Conservation (phyloP, 35 echinoderm and acorn worm species). For the Ophiothrix spiculata region DNA sequence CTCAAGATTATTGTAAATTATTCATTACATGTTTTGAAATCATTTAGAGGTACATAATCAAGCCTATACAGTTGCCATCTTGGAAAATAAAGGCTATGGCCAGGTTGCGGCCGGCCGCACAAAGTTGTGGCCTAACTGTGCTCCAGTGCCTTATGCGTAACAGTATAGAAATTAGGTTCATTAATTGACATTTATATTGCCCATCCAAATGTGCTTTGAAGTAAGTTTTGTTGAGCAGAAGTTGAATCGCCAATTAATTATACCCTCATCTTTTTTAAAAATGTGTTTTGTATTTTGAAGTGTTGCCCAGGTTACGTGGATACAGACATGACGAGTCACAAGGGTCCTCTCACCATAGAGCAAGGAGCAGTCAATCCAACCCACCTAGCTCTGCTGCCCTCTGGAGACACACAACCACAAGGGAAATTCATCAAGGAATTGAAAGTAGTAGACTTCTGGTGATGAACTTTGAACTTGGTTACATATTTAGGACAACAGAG, state of each 20-base stretch:
- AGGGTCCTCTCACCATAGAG: conserved; percentile 47
- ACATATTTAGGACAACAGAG: too few species aligned
- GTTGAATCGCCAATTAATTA: too few species aligned
- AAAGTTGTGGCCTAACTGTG: neutral
- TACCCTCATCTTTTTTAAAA: neutral
- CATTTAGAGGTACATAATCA: too few species aligned
- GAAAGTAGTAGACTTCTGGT: conserved; percentile 21
- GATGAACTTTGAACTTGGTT: too few species aligned
- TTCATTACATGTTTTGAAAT: too few species aligned
- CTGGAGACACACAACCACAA: conserved; percentile 11
- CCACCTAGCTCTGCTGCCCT: conserved; percentile 50
- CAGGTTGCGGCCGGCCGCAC: too few species aligned
- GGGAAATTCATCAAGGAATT: conserved; percentile 46
- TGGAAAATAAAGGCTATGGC: too few species aligned
- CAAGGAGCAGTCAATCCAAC: conserved; percentile 66
- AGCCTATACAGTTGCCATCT: too few species aligned
- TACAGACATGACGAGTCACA: conserved; percentile 62
- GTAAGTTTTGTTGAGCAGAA: too few species aligned
- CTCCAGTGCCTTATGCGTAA: neutral
- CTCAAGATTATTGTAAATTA: too few species aligned
- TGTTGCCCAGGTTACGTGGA: conserved; percentile 64
- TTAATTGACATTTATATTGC: neutral
- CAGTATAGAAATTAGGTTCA: neutral
- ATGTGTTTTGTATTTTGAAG: conserved; percentile 12
- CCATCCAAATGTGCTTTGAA: neutral